phyloP scores from a whole-genome alignment of 2,888 invertebrate genomes.

The Neocrepidodera transversa region DNA sequence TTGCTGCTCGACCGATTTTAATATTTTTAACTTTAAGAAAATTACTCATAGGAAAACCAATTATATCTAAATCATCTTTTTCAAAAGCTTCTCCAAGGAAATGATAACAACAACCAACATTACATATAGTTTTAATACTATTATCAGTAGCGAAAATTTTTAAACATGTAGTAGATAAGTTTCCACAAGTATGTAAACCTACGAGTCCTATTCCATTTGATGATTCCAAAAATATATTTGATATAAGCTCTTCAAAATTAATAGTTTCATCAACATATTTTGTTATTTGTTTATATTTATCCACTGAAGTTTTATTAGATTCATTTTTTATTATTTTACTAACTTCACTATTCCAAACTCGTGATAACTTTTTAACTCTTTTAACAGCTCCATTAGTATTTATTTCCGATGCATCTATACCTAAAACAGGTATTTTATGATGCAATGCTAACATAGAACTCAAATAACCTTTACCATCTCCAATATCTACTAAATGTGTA shows the following conservation, averaged over 20 bases:
- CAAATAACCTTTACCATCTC: conserved; percentile 89
- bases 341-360: conserved; percentile 55
- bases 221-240: conserved; percentile 61
- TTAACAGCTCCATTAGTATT: conserved; percentile 74
- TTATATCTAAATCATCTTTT: conserved; percentile 4
- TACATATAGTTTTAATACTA: conserved; percentile 70
- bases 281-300: conserved; percentile 68
- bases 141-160: conserved; percentile 69
- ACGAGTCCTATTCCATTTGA: conserved; percentile 64
- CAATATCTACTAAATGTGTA: conserved; percentile 77
- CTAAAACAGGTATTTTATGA: conserved; percentile 76
- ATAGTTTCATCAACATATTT: conserved; percentile 68
- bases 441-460: conserved; percentile 77
- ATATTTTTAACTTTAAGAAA: conserved; percentile 64
- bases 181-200: conserved; percentile 91
- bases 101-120: conserved; percentile 92
- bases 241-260: conserved; percentile 63
- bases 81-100: conserved; percentile 70
- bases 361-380: conserved; percentile 61
- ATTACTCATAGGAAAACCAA: conserved; percentile 74
- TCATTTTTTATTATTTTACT: conserved; percentile 17
- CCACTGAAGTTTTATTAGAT: conserved; percentile 33
- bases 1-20: conserved; percentile 74
- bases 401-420: conserved; percentile 76
- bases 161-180: conserved; percentile 76